Evolutionary conservation across 2,888 invertebrate genomes (phyloP).

Genomic region (Sericinus montela): DNA sequence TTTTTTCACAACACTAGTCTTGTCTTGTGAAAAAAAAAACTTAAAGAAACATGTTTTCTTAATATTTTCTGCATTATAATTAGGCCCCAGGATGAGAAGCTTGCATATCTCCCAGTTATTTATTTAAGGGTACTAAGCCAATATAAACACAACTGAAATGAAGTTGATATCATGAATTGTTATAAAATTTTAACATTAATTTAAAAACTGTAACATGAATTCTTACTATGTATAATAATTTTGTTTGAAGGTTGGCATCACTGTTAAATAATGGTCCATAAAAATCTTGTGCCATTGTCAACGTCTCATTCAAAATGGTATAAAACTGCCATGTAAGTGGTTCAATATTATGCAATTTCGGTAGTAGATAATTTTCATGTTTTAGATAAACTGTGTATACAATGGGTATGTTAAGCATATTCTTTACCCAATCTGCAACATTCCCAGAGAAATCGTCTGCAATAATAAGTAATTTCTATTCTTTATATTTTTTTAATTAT

Average conservation of each 20-base stretch:
- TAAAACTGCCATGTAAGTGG: conserved; percentile 39
- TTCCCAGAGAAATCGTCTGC: conserved; percentile 55
- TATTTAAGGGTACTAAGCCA: too few relatives aligned
- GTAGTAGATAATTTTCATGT: conserved; percentile 35
- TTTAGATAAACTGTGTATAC: conserved; percentile 57
- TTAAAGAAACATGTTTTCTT: too few relatives aligned
- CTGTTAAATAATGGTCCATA: conserved; percentile 56
- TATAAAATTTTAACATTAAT: too few relatives aligned
- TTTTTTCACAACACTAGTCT: too few relatives aligned
- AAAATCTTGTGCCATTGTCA: conserved; percentile 47
- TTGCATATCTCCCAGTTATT: too few relatives aligned
- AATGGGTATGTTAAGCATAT: conserved; percentile 54
- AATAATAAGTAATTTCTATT: not conserved
- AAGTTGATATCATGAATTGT: too few relatives aligned
- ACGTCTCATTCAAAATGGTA: conserved; percentile 47
- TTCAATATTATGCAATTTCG: conserved; percentile 35
- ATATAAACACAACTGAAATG: too few relatives aligned
- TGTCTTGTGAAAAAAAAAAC: too few relatives aligned
- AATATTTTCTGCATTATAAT: too few relatives aligned
- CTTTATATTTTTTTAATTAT: too few relatives aligned
- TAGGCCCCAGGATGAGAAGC: too few relatives aligned
- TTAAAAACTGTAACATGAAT: too few relatives aligned
- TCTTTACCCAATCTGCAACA: conserved; percentile 66
- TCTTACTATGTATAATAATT: not conserved
- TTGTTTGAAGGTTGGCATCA: conserved; percentile 14